Evolutionary conservation across 1,140 invertebrate species (phyloP), one percentile per base, ranked within the genome.

Genomic region (Euura saliciscinereae): DNA sequence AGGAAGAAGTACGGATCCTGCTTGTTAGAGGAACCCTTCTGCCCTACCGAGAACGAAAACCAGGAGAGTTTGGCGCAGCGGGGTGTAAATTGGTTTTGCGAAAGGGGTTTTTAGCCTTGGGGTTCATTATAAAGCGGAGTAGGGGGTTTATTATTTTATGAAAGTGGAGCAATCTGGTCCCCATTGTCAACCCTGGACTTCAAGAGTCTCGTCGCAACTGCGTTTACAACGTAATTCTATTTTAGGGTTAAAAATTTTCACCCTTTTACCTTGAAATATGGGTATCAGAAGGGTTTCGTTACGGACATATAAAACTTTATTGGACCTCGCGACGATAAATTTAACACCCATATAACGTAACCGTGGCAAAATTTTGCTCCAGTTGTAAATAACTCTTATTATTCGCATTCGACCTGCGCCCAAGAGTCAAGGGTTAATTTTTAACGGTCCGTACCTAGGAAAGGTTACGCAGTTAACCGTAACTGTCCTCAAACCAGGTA

Each of bases 171-270:
- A 84, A 76, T 77, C 79, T 28, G 28, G 28, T 28, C 76, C 65
- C 51, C 70, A 68, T 7, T 65, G 51, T 28, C 28, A n/a, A n/a
- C 51, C 13, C 8, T 59, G 3, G 81, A 84, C 84, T 74, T 83
- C 13, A 64, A 46, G 74, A 78, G 78, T 77, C 79, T 71, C 66
- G 76, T 79, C 51, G 8, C 51, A 28, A 8, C 51, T 6, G 6
- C 3, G 51, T 81, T 84, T 80, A 85, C 83, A 81, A 84, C 79
- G 82, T 84, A 84, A 85, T 84, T 82, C 75, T 82, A 78, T 80
- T 79, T 81, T 81, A 82, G 84, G 83, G 85, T 85, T 86, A 84
- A 85, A 83, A 80, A 83, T 75, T 28, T 75, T 73, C 69, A 75
- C 71, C 78, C 78, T 79, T 77, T 81, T 81, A 80, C 43, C 71